These are phyloP conservation scores for Danionella cerebrum DNA, from an alignment of 2,113 vertebrate genomes.

Conservation along the genomic window DNA sequence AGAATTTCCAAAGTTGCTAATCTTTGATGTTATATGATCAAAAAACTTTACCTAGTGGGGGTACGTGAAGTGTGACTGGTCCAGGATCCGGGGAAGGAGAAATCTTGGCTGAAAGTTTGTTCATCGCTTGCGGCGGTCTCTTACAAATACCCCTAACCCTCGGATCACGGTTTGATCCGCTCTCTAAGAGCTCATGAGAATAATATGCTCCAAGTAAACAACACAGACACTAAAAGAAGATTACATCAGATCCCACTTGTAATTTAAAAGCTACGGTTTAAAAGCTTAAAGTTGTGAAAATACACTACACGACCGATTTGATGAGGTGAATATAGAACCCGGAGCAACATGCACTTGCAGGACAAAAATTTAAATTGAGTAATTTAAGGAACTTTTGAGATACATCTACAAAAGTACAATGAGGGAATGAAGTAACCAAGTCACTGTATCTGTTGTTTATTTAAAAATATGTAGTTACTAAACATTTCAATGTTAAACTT, in stretches of 20 bases:
- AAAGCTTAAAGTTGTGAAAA: background rate
- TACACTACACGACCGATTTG: no score
- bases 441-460: no score
- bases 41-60: slow-evolving; percentile 25
- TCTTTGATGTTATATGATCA: no score
- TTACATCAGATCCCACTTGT: background rate
- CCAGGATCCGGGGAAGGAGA: slow-evolving; percentile 19
- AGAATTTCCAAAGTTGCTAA: background rate
- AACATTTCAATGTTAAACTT: no score
- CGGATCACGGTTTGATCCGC: background rate
- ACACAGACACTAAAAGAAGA: background rate
- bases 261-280: background rate
- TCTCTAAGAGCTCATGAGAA: background rate
- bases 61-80: slow-evolving; percentile 5
- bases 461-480: no score
- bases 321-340: no score
- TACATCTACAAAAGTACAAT: no score
- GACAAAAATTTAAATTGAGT: no score
- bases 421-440: no score
- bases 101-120: slow-evolving; percentile 40
- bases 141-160: background rate
- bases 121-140: slow-evolving; percentile 27
- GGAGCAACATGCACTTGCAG: no score
- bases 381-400: no score
- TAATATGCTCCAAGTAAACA: slow-evolving; percentile 13